Conservation (phyloP, 2,113 vertebrate species). For the Aptenodytes forsteri region DNA sequence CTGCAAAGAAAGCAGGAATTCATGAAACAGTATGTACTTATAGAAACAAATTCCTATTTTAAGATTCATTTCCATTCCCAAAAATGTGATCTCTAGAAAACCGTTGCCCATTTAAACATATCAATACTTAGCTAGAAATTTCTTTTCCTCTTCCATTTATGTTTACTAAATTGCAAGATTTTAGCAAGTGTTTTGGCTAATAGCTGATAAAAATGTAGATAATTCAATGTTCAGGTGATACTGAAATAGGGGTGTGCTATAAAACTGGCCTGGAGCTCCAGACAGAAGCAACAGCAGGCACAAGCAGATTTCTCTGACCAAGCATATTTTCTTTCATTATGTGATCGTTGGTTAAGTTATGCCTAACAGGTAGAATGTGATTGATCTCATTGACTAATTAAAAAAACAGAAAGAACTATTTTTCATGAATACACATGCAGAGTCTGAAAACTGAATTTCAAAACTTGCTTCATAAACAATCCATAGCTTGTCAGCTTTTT, state of each 20-base stretch:
- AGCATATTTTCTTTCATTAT: background rate
- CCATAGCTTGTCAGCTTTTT: background rate
- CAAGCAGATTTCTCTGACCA: background rate
- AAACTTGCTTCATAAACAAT: background rate
- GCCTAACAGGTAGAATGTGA: background rate
- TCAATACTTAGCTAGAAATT: background rate
- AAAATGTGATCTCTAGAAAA: background rate
- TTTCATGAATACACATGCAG: background rate
- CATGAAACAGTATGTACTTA: background rate
- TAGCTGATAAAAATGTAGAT: background rate
- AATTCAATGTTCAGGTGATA: background rate
- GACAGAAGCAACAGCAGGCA: background rate
- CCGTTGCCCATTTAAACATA: background rate
- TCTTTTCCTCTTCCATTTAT: background rate
- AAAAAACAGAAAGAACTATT: background rate
- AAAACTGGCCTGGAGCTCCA: background rate
- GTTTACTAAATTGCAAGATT: background rate
- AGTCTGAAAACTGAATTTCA: background rate
- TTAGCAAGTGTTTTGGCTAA: background rate
- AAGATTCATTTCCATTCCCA: background rate
- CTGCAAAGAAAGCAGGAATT: background rate
- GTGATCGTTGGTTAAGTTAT: constrained; percentile 1
- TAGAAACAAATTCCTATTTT: background rate
- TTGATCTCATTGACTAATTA: background rate
- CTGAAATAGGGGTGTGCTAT: background rate